phyloP scores from a whole-genome alignment of 2,797 vertebrate species.

The Xiphophorus birchmanni region DNA sequence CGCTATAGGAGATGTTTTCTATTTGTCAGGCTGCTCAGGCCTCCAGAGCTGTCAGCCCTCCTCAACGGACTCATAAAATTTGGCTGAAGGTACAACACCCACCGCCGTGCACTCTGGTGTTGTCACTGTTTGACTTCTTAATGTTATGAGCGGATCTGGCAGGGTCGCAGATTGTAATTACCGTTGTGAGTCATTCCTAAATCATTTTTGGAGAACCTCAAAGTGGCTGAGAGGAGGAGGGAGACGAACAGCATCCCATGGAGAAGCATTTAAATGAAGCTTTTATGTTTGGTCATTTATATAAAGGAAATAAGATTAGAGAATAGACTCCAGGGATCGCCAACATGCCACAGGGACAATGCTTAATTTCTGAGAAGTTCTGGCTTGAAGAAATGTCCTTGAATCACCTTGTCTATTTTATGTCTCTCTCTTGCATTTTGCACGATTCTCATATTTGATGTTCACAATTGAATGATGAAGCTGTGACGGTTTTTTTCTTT shows the following conservation, averaged over 20 bases:
- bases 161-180: slow-evolving; percentile 21
- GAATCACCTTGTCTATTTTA: background rate
- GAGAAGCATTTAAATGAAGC: slow-evolving; percentile 6
- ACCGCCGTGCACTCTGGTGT: slow-evolving; percentile 19
- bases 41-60: slow-evolving; percentile 54
- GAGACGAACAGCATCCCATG: background rate
- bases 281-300: slow-evolving; percentile 5
- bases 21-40: slow-evolving; percentile 51
- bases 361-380: background rate
- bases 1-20: slow-evolving; percentile 58
- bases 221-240: background rate
- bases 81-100: slow-evolving; percentile 37
- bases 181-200: slow-evolving; percentile 12
- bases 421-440: background rate
- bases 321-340: background rate
- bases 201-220: background rate
- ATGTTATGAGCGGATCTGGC: slow-evolving; percentile 33
- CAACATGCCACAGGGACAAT: background rate
- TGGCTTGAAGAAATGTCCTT: background rate
- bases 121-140: slow-evolving; percentile 38
- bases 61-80: slow-evolving; percentile 46
- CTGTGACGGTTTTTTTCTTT: background rate
- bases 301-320: background rate
- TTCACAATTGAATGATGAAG: background rate
- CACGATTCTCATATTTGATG: background rate